Evolutionary conservation across 2,113 vertebrate species (phyloP).

Genomic region (Rattus rattus): DNA sequence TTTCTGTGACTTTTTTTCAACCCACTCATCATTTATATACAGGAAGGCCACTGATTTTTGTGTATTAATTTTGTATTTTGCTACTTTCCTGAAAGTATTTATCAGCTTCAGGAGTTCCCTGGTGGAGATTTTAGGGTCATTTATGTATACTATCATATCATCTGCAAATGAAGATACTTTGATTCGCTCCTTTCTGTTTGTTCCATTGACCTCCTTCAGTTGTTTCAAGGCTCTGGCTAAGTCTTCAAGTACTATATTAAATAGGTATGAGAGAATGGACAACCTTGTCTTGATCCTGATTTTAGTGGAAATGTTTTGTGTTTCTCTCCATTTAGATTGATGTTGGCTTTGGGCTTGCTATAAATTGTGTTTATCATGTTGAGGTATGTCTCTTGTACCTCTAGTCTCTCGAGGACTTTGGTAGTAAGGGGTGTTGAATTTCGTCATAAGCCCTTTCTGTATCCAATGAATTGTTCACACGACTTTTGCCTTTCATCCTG

Average conservation of each 20-base stretch:
- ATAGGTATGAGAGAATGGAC: neutral
- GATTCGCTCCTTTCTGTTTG: neutral
- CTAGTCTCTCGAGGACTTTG: neutral
- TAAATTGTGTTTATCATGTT: neutral
- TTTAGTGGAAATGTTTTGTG: neutral
- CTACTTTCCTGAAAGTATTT: neutral
- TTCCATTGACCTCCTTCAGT: neutral
- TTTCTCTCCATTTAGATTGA: neutral
- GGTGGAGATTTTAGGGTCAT: neutral
- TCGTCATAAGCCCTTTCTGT: neutral
- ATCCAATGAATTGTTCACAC: neutral
- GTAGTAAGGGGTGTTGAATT: neutral
- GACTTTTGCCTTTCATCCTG: neutral
- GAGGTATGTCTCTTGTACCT: neutral
- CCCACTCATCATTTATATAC: neutral
- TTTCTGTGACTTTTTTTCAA: neutral
- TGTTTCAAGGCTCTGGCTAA: too few species aligned
- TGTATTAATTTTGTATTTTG: neutral
- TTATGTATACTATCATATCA: neutral
- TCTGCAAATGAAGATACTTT: neutral
- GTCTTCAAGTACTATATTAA: neutral
- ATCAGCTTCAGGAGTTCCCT: neutral
- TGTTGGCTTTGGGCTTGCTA: neutral
- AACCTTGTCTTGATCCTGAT: neutral
- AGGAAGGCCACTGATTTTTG: neutral